A percentile compares a stretch with the other conserved stretches of the same genome.
Conservation (phyloP, 2,797 vertebrate species). For the Danio kyathit region DNA sequence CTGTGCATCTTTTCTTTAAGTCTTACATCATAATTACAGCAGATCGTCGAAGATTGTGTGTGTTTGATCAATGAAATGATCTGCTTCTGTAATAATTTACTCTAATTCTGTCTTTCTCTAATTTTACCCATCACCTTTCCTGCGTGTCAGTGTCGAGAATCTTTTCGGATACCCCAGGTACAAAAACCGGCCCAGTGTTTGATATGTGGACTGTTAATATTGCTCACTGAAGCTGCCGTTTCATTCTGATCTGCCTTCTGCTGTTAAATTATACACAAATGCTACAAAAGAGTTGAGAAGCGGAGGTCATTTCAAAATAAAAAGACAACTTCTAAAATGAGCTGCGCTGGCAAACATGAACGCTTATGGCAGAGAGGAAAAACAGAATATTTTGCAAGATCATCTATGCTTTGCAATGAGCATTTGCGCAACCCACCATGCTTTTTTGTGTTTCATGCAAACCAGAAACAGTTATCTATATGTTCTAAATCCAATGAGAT, state of each 20-base stretch:
- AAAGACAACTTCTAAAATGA: slow-evolving; percentile 19
- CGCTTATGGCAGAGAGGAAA: not conserved
- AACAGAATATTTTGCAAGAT: not conserved
- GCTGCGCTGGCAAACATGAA: not conserved
- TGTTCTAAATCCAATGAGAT: slow-evolving; percentile 4
- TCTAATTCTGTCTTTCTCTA: slow-evolving; percentile 31
- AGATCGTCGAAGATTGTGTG: not conserved
- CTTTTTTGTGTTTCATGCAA: slow-evolving; percentile 4
- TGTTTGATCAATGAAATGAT: slow-evolving; percentile 13
- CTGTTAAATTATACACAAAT: not conserved
- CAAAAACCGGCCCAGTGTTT: slow-evolving; percentile 78
- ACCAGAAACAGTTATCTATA: not conserved
- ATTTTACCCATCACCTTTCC: slow-evolving; percentile 57
- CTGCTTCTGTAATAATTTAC: slow-evolving; percentile 17
- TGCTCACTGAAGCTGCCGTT: slow-evolving; percentile 6
- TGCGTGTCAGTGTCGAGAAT: slow-evolving; percentile 86
- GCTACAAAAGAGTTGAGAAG: not conserved
- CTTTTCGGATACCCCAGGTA: slow-evolving; percentile 79
- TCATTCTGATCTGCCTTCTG: slow-evolving; percentile 1
- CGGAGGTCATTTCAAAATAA: not conserved
- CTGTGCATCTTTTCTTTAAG: not conserved
- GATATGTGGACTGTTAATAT: slow-evolving; percentile 55
- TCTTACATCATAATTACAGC: not conserved
- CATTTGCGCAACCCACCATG: not conserved
- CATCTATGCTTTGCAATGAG: slow-evolving; percentile 1